These are phyloP conservation scores for Panagrolaimus sp. DNA, from an alignment of 1,140 invertebrate genomes.

Conservation along the genomic window DNA sequence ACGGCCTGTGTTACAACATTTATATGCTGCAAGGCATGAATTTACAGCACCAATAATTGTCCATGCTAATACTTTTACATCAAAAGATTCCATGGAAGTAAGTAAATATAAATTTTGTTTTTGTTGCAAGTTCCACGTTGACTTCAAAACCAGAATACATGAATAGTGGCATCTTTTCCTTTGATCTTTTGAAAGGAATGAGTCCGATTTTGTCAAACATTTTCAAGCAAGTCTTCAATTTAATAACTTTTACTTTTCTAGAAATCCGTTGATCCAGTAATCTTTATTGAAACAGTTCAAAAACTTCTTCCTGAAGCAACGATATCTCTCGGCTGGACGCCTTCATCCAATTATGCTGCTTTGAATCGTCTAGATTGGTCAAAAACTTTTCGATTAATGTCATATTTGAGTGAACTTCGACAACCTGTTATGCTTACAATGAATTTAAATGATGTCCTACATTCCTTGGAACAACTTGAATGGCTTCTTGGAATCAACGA, in stretches of 20 bases:
- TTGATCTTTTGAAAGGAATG: no score
- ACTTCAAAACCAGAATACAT: no score
- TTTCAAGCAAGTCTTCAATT: no score
- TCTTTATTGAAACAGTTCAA: constrained; percentile 36
- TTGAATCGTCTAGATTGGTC: constrained; percentile 34
- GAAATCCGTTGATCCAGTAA: constrained; percentile 36
- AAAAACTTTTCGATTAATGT: constrained; percentile 32
- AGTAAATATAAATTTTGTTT: not conserved
- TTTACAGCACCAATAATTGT: constrained; percentile 44
- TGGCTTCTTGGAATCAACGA: constrained; percentile 37
- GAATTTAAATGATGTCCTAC: constrained; percentile 38
- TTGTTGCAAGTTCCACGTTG: no score
- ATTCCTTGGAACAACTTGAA: constrained; percentile 31
- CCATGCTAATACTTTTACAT: constrained; percentile 37
- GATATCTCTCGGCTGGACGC: constrained; percentile 44
- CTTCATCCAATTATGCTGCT: constrained; percentile 31
- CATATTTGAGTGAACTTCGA: constrained; percentile 27
- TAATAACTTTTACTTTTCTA: no score
- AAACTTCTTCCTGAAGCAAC: constrained; percentile 42
- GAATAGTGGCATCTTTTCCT: no score
- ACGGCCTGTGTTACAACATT: constrained; percentile 34
- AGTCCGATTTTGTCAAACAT: no score
- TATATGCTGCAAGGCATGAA: constrained; percentile 34
- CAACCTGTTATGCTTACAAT: constrained; percentile 44
- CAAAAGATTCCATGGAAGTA: constrained; percentile 21